Conservation (phyloP, 2,113 vertebrate species). For the Strix uralensis region DNA sequence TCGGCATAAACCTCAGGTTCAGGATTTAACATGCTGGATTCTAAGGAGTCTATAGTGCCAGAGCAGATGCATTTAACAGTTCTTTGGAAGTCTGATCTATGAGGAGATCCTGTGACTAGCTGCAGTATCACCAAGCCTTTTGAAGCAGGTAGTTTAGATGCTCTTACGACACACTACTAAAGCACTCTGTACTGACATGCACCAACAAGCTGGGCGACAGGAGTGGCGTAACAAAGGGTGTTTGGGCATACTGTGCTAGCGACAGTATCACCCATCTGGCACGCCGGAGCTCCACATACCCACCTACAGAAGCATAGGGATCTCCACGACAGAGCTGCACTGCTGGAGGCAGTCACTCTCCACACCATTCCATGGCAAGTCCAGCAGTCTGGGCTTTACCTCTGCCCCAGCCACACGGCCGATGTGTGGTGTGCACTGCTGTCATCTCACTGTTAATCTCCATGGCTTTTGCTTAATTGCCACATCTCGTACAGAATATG, state of each 20-base stretch:
- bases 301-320: background rate
- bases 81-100: rapidly evolving
- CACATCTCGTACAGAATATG: background rate
- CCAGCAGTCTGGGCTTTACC: background rate
- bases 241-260: background rate
- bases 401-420: background rate
- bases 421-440: rapidly evolving
- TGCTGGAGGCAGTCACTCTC: background rate
- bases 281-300: background rate
- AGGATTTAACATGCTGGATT: background rate
- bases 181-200: background rate
- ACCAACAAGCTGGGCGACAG: background rate
- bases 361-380: too few relatives aligned
- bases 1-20: background rate
- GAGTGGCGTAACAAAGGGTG: background rate
- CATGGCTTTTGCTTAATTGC: background rate
- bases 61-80: background rate
- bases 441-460: too few relatives aligned
- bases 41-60: background rate
- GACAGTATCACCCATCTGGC: rapidly evolving
- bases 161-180: background rate
- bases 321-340: background rate
- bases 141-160: background rate
- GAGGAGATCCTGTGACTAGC: background rate
- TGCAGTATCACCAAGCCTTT: background rate